Percentiles rank a stretch among this genome's conserved stretches.
These are phyloP conservation scores for Acipenser ruthenus DNA, from an alignment of 2,797 vertebrate genomes.

Conservation along the genomic window DNA sequence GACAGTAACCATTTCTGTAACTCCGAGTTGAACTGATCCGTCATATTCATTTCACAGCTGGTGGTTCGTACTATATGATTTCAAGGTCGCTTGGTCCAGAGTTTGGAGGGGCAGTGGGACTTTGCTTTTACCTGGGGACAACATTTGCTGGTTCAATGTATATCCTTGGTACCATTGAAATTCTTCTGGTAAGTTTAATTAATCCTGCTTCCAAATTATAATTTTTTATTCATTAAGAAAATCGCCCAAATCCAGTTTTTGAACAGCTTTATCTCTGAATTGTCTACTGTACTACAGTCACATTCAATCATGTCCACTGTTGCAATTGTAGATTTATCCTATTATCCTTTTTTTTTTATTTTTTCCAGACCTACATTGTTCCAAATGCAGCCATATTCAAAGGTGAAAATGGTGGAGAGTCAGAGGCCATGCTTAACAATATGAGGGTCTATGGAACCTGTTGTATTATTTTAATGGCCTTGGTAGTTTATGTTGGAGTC, in stretches of 20 bases:
- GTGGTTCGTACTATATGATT: conserved; percentile 96
- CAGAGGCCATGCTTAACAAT: conserved; percentile 74
- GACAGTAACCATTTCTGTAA: too few relatives aligned
- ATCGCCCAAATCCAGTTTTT: background rate
- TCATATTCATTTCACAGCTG: conserved; percentile 55
- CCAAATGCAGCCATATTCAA: conserved; percentile 83
- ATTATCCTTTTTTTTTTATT: background rate
- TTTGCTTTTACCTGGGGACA: conserved; percentile 92
- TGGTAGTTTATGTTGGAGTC: conserved; percentile 91
- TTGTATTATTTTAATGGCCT: conserved; percentile 75
- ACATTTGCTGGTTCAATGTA: conserved; percentile 97
- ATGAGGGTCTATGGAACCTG: conserved; percentile 90
- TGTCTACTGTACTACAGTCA: background rate
- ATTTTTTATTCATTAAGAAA: too few relatives aligned
- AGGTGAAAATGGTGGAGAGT: conserved; percentile 28
- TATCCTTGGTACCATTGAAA: conserved; percentile 92
- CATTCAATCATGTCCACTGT: too few relatives aligned
- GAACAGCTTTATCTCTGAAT: background rate
- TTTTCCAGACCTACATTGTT: conserved; percentile 80
- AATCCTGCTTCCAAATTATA: too few relatives aligned
- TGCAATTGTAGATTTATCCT: too few relatives aligned
- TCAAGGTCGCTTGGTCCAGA: conserved; percentile 90
- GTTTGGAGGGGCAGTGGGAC: conserved; percentile 89
- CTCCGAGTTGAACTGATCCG: background rate
- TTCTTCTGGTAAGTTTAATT: conserved; percentile 73